Evolutionary conservation across 1,140 invertebrate species (phyloP), one percentile per base, ranked within the genome.

Genomic region (Drosophila kohkoa): DNA sequence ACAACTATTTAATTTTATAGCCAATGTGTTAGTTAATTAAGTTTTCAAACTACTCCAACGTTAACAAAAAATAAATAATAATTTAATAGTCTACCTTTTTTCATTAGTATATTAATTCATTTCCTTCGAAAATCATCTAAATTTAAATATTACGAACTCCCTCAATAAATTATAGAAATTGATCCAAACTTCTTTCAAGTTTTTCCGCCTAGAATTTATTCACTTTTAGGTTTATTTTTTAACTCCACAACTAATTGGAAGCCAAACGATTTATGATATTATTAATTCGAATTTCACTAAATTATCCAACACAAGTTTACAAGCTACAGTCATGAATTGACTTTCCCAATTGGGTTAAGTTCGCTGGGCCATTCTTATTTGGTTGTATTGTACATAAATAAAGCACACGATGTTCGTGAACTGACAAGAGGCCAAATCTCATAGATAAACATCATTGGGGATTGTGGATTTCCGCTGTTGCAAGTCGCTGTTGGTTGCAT

Each of bases 391-490:
- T 38, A 30, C 49, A 45, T 57, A 46, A 20, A 52, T 11, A 68
- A 52, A 59, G 8, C 13, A 28, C 45, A 55, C 28, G 57, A 35
- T 32, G 5, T 64, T 70, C 71, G 49, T 74, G 49, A 62, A 52
- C 65, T 55, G 55, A 55, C 64, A 63, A 86, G 65, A 69, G 67
- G 49, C 62, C 70, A 59, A 77, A 68, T 73, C 75, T 58, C n/a
- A 51, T 52, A 73, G 81, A 80, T 77, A 85, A 63, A 35, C 49
- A 81, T 85, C 59, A 11, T 32, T n/a, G 59, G 57, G 59, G 57
- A 57, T 64, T 48, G 60, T 65, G 16, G 69, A 80, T 80, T 88
- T 87, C 82, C 83, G 80, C 48, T 82, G 82, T 70, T 69, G 48
- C 71, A 66, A 63, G 52, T 20, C 25, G 59, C 48, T 41, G 59